Evolutionary conservation across 2,797 vertebrate genomes (phyloP), one percentile per base, ranked within the genome.

Genomic region (Carcharodon carcharias): DNA sequence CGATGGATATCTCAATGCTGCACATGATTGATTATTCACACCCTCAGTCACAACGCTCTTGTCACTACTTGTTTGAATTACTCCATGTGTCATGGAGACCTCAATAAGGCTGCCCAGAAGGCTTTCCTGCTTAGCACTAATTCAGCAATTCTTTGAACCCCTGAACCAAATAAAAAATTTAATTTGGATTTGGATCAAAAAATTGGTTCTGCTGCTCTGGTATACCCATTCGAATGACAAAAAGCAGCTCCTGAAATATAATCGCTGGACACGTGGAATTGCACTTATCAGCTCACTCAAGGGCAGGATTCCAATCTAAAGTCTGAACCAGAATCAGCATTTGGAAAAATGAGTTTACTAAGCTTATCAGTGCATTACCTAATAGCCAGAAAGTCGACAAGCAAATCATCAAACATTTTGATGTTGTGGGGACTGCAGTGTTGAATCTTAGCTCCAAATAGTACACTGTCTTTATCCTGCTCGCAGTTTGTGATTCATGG

Each of bases 131-230:
- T 95, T 58, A 56, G 28, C 31, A 5, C 69, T 73, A 95, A 95
- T 95, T 77, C 94, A 77, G 94, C 69, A 95, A 77, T 58, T 56
- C 94, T 73, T 73, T 77, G 54, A 95, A 73, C 54, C 31, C 45
- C 69, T 95, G 69, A 77, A 77, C 67, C 94, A 73, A 95, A 77
- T 77, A 95, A 92, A 91, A 91, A 73, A 77, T 12, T 95, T 95
- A n/a, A 95, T 95, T 77, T 95, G 94, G 67, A 77, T 95, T 95
- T 77, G 94, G 65, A 71, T 77, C 71, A 95, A 77, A 67, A 95
- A 95, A 73, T 77, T 95, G 71, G 67, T 95, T 95, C 94, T 77
- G 50, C 94, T 18, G 71, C 28, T 8, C 94, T 45, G 8, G 94
- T 56, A 9, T 73, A 28, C 50, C 67, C 94, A 71, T 77, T 95